Percentiles rank a stretch among this genome's conserved stretches.
These are phyloP conservation scores for Drosophila bunnanda DNA, from an alignment of 2,888 invertebrate genomes.

Conservation along the genomic window DNA sequence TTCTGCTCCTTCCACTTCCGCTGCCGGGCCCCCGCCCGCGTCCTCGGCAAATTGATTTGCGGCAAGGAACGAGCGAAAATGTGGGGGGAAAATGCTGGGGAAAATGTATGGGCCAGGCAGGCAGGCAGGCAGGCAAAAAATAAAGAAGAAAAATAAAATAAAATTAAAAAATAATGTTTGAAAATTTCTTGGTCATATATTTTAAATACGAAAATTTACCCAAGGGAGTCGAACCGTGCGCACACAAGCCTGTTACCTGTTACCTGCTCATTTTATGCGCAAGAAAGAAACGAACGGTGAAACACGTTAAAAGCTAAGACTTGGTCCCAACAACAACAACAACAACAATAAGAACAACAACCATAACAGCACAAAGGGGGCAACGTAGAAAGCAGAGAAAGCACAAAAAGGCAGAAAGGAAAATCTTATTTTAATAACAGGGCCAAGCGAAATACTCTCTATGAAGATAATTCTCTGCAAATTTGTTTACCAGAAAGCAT, in stretches of 20 bases:
- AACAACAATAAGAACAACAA: conserved; percentile 23
- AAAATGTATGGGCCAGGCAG: neutral
- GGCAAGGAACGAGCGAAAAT: conserved; percentile 33
- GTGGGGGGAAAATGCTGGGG: neutral
- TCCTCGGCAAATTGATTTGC: conserved; percentile 51
- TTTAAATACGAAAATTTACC: conserved; percentile 74
- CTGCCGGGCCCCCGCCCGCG: neutral
- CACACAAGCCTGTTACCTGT: conserved; percentile 9
- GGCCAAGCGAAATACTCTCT: conserved; percentile 7
- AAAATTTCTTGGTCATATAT: conserved; percentile 76
- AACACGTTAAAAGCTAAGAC: conserved; percentile 78
- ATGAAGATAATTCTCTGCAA: neutral
- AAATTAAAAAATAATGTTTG: conserved; percentile 76
- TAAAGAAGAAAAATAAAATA: conserved; percentile 25
- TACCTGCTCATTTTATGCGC: conserved; percentile 65
- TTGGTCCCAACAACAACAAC: conserved; percentile 45
- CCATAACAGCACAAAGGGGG: neutral
- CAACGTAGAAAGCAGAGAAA: conserved; percentile 9
- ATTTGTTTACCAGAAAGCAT: too few relatives aligned
- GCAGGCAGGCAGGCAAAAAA: neutral
- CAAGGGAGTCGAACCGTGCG: conserved; percentile 64
- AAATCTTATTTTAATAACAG: neutral
- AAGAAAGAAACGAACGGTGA: conserved; percentile 74
- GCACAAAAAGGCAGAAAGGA: conserved; percentile 19
- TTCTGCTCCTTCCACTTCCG: conserved; percentile 5